Conservation (phyloP, 1,140 invertebrate species). For the Andricus grossulariae region DNA sequence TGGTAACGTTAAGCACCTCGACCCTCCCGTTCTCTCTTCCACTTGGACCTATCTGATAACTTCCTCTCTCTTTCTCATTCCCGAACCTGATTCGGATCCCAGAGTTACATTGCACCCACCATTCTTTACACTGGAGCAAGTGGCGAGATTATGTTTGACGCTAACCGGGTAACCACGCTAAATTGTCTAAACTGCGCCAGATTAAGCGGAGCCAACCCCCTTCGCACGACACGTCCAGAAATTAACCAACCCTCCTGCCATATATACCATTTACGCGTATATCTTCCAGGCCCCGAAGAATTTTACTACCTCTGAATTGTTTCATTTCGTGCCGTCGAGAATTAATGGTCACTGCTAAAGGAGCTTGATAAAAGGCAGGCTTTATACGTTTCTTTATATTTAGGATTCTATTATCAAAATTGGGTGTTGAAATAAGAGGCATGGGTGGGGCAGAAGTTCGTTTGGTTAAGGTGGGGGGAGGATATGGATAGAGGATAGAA, state of each 20-base stretch:
- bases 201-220: constrained; percentile 42
- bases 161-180: constrained; percentile 66
- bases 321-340: constrained; percentile 50
- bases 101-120: neutral
- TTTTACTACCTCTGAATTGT: constrained; percentile 54
- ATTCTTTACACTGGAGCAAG: constrained; percentile 54
- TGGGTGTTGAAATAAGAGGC: too few relatives aligned
- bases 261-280: constrained; percentile 7
- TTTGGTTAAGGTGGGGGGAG: too few relatives aligned
- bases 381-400: neutral
- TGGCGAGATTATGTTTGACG: constrained; percentile 67
- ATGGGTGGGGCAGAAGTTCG: too few relatives aligned
- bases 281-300: constrained; percentile 53
- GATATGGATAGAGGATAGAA: too few relatives aligned
- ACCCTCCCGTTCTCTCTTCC: constrained; percentile 36
- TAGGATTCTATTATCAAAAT: too few relatives aligned
- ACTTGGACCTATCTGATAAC: constrained; percentile 25
- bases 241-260: constrained; percentile 58
- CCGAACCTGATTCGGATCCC: constrained; percentile 3
- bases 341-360: constrained; percentile 20
- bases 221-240: constrained; percentile 56
- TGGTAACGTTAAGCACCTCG: too few relatives aligned
- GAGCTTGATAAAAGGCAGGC: neutral
- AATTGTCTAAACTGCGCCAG: constrained; percentile 64
- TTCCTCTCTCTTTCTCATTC: neutral